Base-by-base conservation (phyloP, 2,888 invertebrate genomes). In the Coelinius sp. region DNA sequence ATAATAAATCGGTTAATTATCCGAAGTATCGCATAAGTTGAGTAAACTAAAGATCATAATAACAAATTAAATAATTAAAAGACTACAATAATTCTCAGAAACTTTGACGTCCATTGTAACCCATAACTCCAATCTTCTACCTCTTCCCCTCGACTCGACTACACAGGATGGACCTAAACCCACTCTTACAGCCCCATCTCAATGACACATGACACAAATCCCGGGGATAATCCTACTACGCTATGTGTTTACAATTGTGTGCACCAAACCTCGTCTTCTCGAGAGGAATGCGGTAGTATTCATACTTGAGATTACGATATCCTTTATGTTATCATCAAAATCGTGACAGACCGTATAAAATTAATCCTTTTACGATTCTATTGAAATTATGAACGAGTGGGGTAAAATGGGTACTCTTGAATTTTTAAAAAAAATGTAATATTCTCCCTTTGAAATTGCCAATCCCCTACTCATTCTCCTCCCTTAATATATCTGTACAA, bases 121-220 rank as follows among this genome's bases (percentile, higher is more conserved):
- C 31, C 31, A 59, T 59, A 59, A 59, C 20, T 72, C 69, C 49
- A 46, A 70, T 70, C 65, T 14, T n/a, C 56, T 20, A 56, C 25
- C 56, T 56, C 25, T 25, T 59, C 35, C 14, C 62, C 22, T 14
- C 65, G 31, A 24, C 14, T 14, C 35, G 49, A 59, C 71, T 38
- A 49, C 73, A 63, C 31, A 27, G 65, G 62, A 70, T 56, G 67
- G 53, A 68, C 56, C 70, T 71, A 38, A 72, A 69, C 67, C 53
- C 24, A n/a, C 12, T 24, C 46, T 8, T 1, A 1, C 22, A 44
- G 65, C 62, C 71, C 52, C 65, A 56, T 64, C 67, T 67, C 72
- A 67, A 52, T 38, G 59, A 24, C 69, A 44, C 56, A 53, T 59
- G 76, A 74, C 74, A 76, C 76, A 74, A 76, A 76, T 76, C 76